A percentile compares a stretch with the other conserved stretches of the same genome.
These are phyloP conservation scores for Prionchulus punctatus DNA, from an alignment of 2,888 invertebrate genomes.

Conservation along the genomic window DNA sequence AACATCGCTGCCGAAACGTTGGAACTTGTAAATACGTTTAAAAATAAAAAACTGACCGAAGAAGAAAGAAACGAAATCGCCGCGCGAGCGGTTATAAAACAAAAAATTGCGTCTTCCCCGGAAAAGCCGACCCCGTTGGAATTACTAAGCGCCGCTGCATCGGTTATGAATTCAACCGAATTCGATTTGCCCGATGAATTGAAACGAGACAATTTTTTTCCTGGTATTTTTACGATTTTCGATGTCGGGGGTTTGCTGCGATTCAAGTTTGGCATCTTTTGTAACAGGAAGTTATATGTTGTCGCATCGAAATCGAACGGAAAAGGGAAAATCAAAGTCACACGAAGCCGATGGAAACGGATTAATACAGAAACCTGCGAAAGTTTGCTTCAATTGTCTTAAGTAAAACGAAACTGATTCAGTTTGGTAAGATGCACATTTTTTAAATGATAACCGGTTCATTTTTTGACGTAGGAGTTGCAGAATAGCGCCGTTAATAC, in stretches of 20 bases:
- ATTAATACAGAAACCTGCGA: slow-evolving; percentile 62
- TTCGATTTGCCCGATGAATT: slow-evolving; percentile 70
- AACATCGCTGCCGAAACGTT: too few species aligned
- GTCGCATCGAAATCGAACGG: slow-evolving; percentile 19
- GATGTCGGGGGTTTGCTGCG: background rate
- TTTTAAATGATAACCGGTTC: background rate
- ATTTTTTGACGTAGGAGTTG: slow-evolving; percentile 48
- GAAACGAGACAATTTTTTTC: slow-evolving; percentile 33
- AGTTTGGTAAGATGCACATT: background rate
- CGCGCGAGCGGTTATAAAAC: background rate
- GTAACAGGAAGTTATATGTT: background rate
- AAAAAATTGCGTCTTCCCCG: background rate
- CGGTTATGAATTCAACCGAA: slow-evolving; percentile 68
- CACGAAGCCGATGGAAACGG: slow-evolving; percentile 47
- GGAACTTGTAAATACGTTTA: background rate
- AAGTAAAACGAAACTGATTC: slow-evolving; percentile 29
- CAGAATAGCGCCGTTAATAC: slow-evolving; percentile 61
- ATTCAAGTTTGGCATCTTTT: background rate
- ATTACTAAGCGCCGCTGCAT: slow-evolving; percentile 61
- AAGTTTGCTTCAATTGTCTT: slow-evolving; percentile 64
- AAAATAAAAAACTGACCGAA: slow-evolving; percentile 4
- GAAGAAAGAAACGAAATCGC: slow-evolving; percentile 6
- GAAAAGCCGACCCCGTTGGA: background rate
- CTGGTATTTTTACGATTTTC: slow-evolving; percentile 23
- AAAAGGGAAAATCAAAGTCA: slow-evolving; percentile 32